phyloP scores from a whole-genome alignment of 1,140 invertebrate species.

The Camponotus vicinus region DNA sequence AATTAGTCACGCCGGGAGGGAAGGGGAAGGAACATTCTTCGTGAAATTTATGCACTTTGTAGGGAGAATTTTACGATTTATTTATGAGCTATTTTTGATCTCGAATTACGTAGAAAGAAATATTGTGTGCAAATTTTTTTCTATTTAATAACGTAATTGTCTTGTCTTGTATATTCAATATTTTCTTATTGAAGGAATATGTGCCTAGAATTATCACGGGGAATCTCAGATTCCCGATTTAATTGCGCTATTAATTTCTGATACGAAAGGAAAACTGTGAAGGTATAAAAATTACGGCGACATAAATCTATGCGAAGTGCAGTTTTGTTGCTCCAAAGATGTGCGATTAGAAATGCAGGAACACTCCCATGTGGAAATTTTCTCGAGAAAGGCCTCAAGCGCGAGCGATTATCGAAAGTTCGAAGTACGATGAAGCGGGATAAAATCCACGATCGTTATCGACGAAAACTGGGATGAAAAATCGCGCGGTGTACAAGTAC shows the following conservation, averaged over 20 bases:
- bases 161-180: neutral
- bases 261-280: slow-evolving; percentile 28
- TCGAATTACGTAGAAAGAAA: neutral
- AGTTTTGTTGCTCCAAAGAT: slow-evolving; percentile 18
- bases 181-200: neutral
- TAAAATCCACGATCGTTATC: slow-evolving; percentile 30
- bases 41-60: neutral
- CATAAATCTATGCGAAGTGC: slow-evolving; percentile 35
- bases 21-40: neutral
- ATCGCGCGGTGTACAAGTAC: slow-evolving; percentile 1
- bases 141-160: neutral
- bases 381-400: slow-evolving; percentile 57
- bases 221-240: slow-evolving; percentile 21
- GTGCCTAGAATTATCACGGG: neutral
- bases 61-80: neutral
- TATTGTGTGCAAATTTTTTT: no score
- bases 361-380: slow-evolving; percentile 64
- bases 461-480: slow-evolving; percentile 52
- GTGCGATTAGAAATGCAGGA: slow-evolving; percentile 59
- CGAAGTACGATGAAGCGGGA: slow-evolving; percentile 43
- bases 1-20: slow-evolving; percentile 5
- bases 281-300: slow-evolving; percentile 16
- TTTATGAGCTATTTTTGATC: neutral
- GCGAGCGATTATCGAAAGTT: slow-evolving; percentile 71
- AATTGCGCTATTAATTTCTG: neutral